phyloP scores from a whole-genome alignment of 2,797 vertebrate genomes.

The Chelonia mydas region DNA sequence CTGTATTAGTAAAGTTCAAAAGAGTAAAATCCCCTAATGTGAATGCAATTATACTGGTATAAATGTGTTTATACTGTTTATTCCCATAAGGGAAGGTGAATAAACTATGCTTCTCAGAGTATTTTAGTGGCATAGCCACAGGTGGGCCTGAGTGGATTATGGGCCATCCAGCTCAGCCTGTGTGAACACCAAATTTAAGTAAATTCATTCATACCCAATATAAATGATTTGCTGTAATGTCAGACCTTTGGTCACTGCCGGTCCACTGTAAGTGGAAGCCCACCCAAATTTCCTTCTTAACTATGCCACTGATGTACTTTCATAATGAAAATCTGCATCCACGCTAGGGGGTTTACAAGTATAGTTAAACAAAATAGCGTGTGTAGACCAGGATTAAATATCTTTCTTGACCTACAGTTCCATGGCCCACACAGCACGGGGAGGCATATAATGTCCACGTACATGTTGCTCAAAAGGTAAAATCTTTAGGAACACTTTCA shows the following conservation, averaged over 20 bases:
- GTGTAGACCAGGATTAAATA: fast-evolving
- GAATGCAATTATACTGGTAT: background rate
- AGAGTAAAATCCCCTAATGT: background rate
- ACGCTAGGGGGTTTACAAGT: background rate
- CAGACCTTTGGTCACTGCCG: background rate
- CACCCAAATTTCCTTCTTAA: background rate
- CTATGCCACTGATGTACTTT: background rate
- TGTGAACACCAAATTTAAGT: background rate
- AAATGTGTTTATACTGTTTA: background rate
- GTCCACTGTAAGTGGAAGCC: background rate
- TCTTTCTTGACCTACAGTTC: background rate
- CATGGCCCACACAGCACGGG: fast-evolving
- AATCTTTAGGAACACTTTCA: background rate
- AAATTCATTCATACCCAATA: background rate
- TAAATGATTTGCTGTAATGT: background rate
- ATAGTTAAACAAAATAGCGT: background rate
- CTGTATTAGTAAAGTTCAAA: background rate
- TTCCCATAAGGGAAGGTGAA: background rate
- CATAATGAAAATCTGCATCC: background rate
- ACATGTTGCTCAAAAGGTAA: fast-evolving
- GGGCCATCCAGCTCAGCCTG: background rate
- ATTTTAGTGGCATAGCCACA: background rate
- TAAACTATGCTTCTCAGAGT: background rate
- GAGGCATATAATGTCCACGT: background rate
- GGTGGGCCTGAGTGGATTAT: background rate